These are phyloP conservation scores for Sebastes steindachneri DNA, from an alignment of 2,797 vertebrate genomes.

Conservation along the genomic window DNA sequence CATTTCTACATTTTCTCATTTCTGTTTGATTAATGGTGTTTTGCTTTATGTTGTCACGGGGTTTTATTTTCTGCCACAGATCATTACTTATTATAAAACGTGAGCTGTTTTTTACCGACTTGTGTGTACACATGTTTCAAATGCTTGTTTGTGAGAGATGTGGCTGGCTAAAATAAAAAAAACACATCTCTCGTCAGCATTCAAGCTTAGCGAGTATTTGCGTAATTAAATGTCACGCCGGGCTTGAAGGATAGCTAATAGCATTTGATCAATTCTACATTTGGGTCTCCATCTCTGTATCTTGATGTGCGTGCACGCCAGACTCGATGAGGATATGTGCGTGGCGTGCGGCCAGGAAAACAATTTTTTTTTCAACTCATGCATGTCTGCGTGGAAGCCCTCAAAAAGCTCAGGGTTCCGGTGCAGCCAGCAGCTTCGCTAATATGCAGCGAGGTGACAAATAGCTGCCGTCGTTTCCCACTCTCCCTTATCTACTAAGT, in stretches of 20 bases:
- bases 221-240: conserved; percentile 64
- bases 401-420: not conserved
- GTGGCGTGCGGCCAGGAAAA: not conserved
- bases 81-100: not conserved
- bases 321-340: conserved; percentile 1
- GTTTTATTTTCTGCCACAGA: not conserved
- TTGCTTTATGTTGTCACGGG: not conserved
- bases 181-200: conserved; percentile 20
- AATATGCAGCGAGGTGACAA: conserved; percentile 42
- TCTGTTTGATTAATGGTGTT: not conserved
- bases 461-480: conserved; percentile 19
- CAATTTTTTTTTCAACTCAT: not conserved
- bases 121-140: not conserved
- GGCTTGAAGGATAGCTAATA: conserved; percentile 55
- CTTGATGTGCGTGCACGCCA: conserved; percentile 2
- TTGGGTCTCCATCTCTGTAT: conserved; percentile 23
- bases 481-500: conserved; percentile 47
- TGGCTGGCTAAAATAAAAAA: not conserved
- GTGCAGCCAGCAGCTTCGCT: not conserved
- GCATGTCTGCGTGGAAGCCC: not conserved
- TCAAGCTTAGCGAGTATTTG: conserved; percentile 28
- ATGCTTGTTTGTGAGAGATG: conserved; percentile 1
- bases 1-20: not conserved
- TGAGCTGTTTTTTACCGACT: not conserved
- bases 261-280: conserved; percentile 44